phyloP scores from a whole-genome alignment of 1,140 invertebrate species.

The Dryas iulia region DNA sequence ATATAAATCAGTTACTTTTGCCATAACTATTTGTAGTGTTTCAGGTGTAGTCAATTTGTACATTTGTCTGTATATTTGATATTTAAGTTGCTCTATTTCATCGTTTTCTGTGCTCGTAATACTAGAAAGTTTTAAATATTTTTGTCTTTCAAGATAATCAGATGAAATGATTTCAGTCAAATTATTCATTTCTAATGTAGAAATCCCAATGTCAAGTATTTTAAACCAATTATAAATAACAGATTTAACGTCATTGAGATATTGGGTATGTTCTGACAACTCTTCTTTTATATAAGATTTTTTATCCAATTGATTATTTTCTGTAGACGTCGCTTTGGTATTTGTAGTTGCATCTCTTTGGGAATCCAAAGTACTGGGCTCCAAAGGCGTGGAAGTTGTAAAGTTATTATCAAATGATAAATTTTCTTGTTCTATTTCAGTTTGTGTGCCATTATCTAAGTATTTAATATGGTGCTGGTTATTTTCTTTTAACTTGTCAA shows the following conservation, averaged over 20 bases:
- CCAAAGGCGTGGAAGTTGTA: neutral
- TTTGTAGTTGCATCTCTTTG: neutral
- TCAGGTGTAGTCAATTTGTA: neutral
- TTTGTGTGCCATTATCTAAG: neutral
- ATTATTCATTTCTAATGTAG: neutral
- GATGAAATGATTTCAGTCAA: constrained; percentile 2
- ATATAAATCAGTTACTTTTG: constrained; percentile 1
- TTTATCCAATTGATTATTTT: neutral
- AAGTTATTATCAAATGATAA: constrained; percentile 3
- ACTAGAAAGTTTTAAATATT: constrained; percentile 23
- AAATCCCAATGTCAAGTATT: neutral
- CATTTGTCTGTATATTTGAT: constrained; percentile 27
- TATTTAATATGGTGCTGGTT: neutral
- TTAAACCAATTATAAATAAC: constrained; percentile 10
- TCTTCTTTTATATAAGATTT: neutral
- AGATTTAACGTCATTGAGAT: constrained; percentile 7
- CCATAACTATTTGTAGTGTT: neutral
- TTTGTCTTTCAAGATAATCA: constrained; percentile 25
- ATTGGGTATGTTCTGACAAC: neutral
- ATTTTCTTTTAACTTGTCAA: neutral
- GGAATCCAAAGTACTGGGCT: too few relatives aligned
- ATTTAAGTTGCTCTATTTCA: constrained; percentile 27
- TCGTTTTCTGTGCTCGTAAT: neutral
- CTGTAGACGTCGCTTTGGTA: neutral
- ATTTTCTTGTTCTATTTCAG: neutral